Evolutionary conservation across 1,140 invertebrate species (phyloP).

Genomic region (Campoletis sonorensis): DNA sequence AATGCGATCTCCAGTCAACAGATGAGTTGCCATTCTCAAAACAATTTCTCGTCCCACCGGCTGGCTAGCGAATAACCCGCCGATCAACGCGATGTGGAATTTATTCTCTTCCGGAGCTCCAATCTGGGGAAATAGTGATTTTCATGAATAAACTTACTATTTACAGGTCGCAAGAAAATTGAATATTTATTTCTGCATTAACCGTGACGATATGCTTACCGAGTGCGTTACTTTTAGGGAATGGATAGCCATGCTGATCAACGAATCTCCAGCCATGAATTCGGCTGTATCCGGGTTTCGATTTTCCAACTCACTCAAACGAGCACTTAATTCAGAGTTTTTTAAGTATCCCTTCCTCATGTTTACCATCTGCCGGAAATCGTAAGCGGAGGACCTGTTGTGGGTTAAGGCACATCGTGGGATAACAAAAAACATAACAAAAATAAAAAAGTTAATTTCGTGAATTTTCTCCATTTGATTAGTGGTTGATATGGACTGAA

Average conservation of each 20-base stretch:
- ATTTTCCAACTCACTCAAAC: slow-evolving; percentile 82
- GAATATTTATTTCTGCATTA: background rate
- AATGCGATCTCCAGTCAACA: slow-evolving; percentile 83
- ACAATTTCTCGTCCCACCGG: slow-evolving; percentile 90
- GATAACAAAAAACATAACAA: slow-evolving; percentile 58
- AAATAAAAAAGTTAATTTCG: background rate
- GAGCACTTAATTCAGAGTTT: slow-evolving; percentile 80
- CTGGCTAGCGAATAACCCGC: slow-evolving; percentile 89
- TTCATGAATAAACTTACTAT: no score
- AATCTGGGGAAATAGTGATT: slow-evolving; percentile 73
- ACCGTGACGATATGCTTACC: slow-evolving; percentile 70
- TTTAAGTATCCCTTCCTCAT: slow-evolving; percentile 65
- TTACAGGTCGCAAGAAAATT: no score
- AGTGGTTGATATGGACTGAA: no score
- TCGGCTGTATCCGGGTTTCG: slow-evolving; percentile 79
- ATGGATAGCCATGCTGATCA: slow-evolving; percentile 79
- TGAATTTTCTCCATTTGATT: no score
- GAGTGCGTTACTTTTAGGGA: slow-evolving; percentile 81
- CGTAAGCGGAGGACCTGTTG: slow-evolving; percentile 70
- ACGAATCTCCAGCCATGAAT: slow-evolving; percentile 80
- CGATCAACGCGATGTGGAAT: slow-evolving; percentile 88
- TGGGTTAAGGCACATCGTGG: slow-evolving; percentile 63
- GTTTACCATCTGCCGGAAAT: slow-evolving; percentile 67
- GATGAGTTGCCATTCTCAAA: slow-evolving; percentile 88
- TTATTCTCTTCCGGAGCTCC: slow-evolving; percentile 86